Conservation (phyloP, 2,113 vertebrate species). For the Electrona antarctica region DNA sequence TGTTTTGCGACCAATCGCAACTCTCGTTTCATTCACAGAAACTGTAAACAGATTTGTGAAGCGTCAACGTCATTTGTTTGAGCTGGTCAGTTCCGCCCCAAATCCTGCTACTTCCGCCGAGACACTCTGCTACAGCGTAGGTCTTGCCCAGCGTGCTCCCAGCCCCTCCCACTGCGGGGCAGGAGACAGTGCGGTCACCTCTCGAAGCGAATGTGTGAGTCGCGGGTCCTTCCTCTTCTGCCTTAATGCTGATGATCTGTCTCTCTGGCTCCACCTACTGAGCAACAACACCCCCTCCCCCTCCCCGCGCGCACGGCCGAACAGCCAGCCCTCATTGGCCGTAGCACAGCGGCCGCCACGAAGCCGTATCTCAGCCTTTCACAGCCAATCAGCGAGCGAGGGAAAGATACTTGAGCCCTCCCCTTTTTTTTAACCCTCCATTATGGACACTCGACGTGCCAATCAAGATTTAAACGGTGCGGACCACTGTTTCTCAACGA, state of each 20-base stretch:
- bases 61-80: too few species aligned
- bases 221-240: constrained; percentile 49
- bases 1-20: too few species aligned
- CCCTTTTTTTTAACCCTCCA: constrained; percentile 2
- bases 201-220: background rate
- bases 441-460: constrained; percentile 65
- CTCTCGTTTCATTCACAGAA: too few species aligned
- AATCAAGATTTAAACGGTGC: constrained; percentile 35
- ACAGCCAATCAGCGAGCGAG: constrained; percentile 28
- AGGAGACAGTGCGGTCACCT: too few species aligned
- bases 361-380: constrained; percentile 6
- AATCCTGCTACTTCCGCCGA: too few species aligned
- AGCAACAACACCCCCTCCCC: constrained; percentile 10
- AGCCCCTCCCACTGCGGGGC: too few species aligned
- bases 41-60: too few species aligned
- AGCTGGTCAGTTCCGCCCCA: too few species aligned
- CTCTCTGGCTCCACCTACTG: constrained; percentile 15
- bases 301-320: constrained; percentile 44
- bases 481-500: too few species aligned
- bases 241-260: constrained; percentile 51
- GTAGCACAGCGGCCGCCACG: too few species aligned
- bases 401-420: constrained; percentile 21
- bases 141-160: too few species aligned
- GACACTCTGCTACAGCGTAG: too few species aligned
- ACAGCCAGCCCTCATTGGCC: background rate